Conservation (phyloP, 2,113 vertebrate genomes). For the Fulica atra region DNA sequence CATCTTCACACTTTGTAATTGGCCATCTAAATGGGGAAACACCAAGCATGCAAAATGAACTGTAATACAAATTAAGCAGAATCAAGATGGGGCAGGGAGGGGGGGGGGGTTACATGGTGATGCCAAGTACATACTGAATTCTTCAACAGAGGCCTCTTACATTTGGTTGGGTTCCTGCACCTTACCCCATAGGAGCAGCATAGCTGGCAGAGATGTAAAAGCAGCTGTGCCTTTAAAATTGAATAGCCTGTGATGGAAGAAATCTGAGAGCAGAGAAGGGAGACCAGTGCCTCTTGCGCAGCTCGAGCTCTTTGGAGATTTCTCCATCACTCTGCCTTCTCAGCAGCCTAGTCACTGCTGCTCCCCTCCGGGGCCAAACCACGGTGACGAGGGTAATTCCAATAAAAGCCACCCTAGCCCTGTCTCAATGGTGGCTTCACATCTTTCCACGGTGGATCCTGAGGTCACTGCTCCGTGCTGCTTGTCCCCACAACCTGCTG, state of each 20-base stretch:
- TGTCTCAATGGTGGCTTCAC: neutral
- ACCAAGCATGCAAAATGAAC: neutral
- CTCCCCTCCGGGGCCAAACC: neutral
- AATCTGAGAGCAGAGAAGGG: slow-evolving; percentile 22
- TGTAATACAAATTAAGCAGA: neutral
- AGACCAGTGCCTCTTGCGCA: neutral
- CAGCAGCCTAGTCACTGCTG: neutral
- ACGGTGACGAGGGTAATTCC: neutral
- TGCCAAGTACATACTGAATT: neutral
- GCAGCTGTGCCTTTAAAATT: slow-evolving; percentile 41
- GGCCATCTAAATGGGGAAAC: neutral
- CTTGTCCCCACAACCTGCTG: neutral
- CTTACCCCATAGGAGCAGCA: neutral
- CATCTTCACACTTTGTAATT: neutral
- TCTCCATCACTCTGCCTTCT: neutral
- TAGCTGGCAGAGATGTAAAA: neutral
- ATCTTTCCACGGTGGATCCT: neutral
- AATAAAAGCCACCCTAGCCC: neutral
- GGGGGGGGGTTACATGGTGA: neutral
- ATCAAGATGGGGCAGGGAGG: neutral
- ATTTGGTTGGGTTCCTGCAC: neutral
- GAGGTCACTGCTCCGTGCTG: neutral
- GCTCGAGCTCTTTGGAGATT: neutral
- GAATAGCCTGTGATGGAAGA: slow-evolving; percentile 26
- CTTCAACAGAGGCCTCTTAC: neutral